phyloP scores from a whole-genome alignment of 1,140 invertebrate species.

The Pseudoatta argentina region DNA sequence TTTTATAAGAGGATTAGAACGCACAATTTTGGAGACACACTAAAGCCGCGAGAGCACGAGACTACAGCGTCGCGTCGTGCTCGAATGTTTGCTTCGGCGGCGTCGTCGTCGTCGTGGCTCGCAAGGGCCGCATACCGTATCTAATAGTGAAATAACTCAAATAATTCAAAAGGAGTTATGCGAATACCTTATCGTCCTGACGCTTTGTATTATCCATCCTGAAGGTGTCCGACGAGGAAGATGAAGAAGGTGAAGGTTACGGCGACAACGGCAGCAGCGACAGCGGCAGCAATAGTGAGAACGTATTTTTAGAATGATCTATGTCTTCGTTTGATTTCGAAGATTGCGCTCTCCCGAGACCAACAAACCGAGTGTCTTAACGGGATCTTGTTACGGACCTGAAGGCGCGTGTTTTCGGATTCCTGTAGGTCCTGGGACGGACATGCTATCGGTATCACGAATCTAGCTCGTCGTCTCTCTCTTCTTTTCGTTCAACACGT shows the following conservation, averaged over 20 bases:
- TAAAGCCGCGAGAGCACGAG: constrained; percentile 41
- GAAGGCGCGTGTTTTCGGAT: constrained; percentile 71
- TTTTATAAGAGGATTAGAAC: constrained; percentile 56
- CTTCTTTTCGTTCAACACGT: constrained; percentile 44
- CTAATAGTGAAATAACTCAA: constrained; percentile 85
- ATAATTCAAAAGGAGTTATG: constrained; percentile 84
- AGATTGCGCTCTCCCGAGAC: constrained; percentile 73
- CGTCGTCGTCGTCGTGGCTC: constrained; percentile 61
- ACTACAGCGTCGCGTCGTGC: constrained; percentile 16
- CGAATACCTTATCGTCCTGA: constrained; percentile 83
- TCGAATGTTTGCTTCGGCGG: constrained; percentile 50
- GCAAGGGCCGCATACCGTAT: constrained; percentile 81
- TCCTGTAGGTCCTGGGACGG: constrained; percentile 48
- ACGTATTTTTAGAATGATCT: constrained; percentile 81
- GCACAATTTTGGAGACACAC: constrained; percentile 34
- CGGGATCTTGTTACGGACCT: constrained; percentile 76
- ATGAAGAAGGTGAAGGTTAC: constrained; percentile 56
- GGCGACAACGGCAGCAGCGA: constrained; percentile 15
- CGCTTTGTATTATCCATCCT: constrained; percentile 81
- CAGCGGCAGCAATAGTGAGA: constrained; percentile 59
- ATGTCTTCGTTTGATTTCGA: constrained; percentile 81
- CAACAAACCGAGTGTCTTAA: constrained; percentile 68
- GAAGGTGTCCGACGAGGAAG: constrained; percentile 51
- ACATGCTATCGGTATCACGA: constrained; percentile 63
- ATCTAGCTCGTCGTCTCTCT: constrained; percentile 61